Conservation (phyloP, 2,888 invertebrate genomes). For the Lamellibrachia satsuma region DNA sequence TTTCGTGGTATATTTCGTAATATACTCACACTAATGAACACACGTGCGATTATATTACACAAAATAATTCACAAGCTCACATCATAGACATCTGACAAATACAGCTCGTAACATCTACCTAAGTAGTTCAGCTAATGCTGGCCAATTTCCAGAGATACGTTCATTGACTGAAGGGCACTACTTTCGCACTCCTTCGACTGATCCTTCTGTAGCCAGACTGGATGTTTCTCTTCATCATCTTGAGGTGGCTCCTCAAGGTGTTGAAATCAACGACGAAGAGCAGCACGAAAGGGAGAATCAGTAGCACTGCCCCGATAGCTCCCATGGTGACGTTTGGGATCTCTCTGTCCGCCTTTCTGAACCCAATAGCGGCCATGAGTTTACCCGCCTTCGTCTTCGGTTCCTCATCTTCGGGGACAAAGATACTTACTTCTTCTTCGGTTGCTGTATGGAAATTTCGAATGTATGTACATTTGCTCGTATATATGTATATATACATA, state of each 20-base stretch:
- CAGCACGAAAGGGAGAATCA: background rate
- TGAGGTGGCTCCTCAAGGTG: background rate
- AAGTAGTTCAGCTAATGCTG: too few relatives aligned
- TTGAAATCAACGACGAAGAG: background rate
- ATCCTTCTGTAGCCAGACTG: background rate
- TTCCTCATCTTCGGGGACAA: background rate
- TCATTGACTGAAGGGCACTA: background rate
- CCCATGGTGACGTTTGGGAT: background rate
- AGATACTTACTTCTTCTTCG: background rate
- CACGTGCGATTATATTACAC: too few relatives aligned
- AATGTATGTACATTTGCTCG: background rate
- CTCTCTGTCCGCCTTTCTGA: background rate
- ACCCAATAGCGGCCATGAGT: background rate
- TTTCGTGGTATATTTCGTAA: too few relatives aligned
- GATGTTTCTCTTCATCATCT: background rate
- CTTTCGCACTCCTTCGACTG: background rate
- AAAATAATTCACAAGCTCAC: too few relatives aligned
- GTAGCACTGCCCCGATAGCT: background rate
- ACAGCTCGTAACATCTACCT: too few relatives aligned
- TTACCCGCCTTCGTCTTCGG: conserved; percentile 9
- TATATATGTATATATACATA: background rate
- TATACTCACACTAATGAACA: too few relatives aligned
- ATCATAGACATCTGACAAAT: too few relatives aligned
- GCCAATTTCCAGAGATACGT: too few relatives aligned
- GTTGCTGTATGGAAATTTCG: background rate